These are phyloP conservation scores for Amazonetta brasiliensis DNA, from an alignment of 2,797 vertebrate genomes.

Conservation along the genomic window DNA sequence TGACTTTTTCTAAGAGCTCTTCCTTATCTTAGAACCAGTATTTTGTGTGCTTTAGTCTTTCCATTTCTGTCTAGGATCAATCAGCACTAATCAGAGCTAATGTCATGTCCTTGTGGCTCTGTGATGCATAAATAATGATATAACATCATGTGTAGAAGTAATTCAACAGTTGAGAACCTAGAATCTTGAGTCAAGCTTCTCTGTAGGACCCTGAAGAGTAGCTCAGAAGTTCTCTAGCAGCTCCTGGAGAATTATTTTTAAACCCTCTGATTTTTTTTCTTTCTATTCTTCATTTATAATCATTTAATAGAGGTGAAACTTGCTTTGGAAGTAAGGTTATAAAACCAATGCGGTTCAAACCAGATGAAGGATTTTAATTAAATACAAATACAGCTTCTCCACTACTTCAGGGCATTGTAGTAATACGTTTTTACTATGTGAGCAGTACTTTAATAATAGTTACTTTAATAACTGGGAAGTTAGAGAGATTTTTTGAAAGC, in stretches of 20 bases:
- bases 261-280: background rate
- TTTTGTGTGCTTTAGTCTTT: background rate
- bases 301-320: background rate
- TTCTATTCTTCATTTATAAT: background rate
- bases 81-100: background rate
- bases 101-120: background rate
- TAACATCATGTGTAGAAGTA: background rate
- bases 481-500: conserved; percentile 7
- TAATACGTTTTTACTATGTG: background rate
- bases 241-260: conserved; percentile 10
- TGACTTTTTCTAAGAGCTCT: background rate
- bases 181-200: background rate
- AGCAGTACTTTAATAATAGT: background rate
- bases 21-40: background rate
- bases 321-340: background rate
- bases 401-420: background rate
- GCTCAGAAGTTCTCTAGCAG: background rate
- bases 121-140: background rate
- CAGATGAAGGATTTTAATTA: background rate
- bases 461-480: background rate
- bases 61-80: background rate
- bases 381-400: background rate
- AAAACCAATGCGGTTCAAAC: background rate
- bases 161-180: background rate
- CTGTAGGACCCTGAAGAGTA: background rate